Base-by-base conservation (phyloP, 2,888 invertebrate species). In the Acrobeloides nanus region DNA sequence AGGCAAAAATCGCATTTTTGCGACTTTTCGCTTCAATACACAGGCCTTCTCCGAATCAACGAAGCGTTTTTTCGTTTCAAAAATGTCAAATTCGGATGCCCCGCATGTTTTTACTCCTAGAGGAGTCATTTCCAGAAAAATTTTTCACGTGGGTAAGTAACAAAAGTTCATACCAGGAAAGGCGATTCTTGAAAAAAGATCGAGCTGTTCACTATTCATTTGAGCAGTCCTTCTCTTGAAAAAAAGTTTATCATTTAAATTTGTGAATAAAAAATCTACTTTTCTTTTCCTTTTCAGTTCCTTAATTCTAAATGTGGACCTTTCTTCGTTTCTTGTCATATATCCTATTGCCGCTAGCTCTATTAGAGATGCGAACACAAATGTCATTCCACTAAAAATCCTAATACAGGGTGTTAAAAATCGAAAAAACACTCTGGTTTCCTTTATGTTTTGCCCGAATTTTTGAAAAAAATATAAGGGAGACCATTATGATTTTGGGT, bases 111-210 rank as follows among this genome's bases (percentile, higher is more conserved):
- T n/a, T n/a, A n/a, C n/a, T n/a, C n/a, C n/a, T n/a, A n/a, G n/a
- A n/a, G n/a, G n/a, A n/a, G n/a, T n/a, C n/a, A n/a, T n/a, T n/a
- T n/a, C n/a, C n/a, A n/a, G n/a, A n/a, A n/a, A n/a, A n/a, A n/a
- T n/a, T n/a, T n/a, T n/a, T n/a, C n/a, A n/a, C n/a, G n/a, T n/a
- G n/a, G n/a, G n/a, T n/a, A n/a, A n/a, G n/a, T n/a, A n/a, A n/a
- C n/a, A n/a, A n/a, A n/a, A n/a, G n/a, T n/a, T n/a, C n/a, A n/a
- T 39, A 68, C 68, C 51, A 42, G 70, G 70, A 59, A 70, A 70
- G 25, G 53, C 47, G 12, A 68, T 48, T 39, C 70, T 46, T 7
- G 68, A 59, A 25, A 44, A 45, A 27, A 56, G 50, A 34, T 70
- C 70, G 24, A 70, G 39, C 29, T 51, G 37, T 49, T 70, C 70